These are phyloP conservation scores for Neodiprion virginianus DNA, from an alignment of 1,140 invertebrate genomes.

Conservation along the genomic window DNA sequence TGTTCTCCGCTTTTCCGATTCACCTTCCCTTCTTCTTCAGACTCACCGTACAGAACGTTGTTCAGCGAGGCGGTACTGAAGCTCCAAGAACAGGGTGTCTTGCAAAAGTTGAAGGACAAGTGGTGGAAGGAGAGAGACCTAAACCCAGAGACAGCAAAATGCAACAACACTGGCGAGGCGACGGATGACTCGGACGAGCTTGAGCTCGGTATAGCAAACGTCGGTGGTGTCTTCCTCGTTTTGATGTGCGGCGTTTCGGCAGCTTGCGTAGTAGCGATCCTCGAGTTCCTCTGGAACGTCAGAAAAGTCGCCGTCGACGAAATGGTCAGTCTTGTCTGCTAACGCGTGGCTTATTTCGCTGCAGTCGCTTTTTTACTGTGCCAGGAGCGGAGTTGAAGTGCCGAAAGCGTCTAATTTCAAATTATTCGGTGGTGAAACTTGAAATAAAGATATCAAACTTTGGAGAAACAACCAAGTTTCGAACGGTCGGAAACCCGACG, in stretches of 20 bases:
- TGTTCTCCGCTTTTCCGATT: slow-evolving; percentile 25
- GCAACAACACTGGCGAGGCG: slow-evolving; percentile 19
- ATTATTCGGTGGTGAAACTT: too few species aligned
- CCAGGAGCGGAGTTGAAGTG: too few species aligned
- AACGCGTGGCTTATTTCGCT: too few species aligned
- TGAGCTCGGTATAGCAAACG: slow-evolving; percentile 78
- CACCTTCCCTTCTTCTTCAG: slow-evolving; percentile 52
- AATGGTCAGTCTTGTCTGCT: slow-evolving; percentile 61
- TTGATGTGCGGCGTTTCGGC: slow-evolving; percentile 73
- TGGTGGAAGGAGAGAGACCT: slow-evolving; percentile 79
- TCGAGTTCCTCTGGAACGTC: slow-evolving; percentile 86
- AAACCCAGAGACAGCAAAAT: slow-evolving; percentile 44
- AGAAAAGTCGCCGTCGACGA: slow-evolving; percentile 78
- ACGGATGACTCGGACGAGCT: slow-evolving; percentile 59
- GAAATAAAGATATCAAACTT: too few species aligned
- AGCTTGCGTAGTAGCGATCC: slow-evolving; percentile 70
- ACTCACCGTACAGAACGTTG: slow-evolving; percentile 74
- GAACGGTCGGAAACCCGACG: too few species aligned
- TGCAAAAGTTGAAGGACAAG: slow-evolving; percentile 81
- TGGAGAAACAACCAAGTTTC: too few species aligned
- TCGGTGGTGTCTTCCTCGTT: slow-evolving; percentile 92
- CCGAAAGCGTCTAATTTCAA: too few species aligned
- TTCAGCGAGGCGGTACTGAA: slow-evolving; percentile 79
- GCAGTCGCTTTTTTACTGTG: too few species aligned
- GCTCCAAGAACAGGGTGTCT: slow-evolving; percentile 80